phyloP scores from a whole-genome alignment of 30 jellyfish, hydroid and myxozoan genomes.

The Hydra vulgaris region DNA sequence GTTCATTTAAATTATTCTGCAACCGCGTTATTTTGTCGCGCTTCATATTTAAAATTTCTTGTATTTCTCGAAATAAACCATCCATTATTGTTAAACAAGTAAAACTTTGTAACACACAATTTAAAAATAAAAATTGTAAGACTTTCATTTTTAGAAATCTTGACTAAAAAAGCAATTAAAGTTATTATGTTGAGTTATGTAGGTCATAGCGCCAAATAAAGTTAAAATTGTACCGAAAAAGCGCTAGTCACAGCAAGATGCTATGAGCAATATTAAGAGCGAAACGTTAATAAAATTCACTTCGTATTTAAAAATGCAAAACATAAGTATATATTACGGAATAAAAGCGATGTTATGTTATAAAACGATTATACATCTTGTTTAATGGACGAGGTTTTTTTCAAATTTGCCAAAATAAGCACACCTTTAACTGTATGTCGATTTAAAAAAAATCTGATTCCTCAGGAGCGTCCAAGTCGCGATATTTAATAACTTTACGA shows the following conservation, averaged over 20 bases:
- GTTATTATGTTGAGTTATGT: no score
- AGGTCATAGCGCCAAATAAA: neutral
- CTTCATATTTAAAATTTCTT: neutral
- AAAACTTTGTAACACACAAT: neutral
- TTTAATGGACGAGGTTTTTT: no score
- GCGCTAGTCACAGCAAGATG: neutral
- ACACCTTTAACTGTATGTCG: neutral
- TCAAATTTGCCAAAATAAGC: no score
- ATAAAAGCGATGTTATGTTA: neutral
- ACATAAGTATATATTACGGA: neutral
- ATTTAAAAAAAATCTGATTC: slow-evolving; percentile 67
- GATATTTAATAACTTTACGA: slow-evolving; percentile 43
- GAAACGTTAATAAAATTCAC: no score
- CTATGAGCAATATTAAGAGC: no score
- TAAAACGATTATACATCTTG: neutral
- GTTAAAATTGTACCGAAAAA: neutral
- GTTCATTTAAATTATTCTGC: neutral
- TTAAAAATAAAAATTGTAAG: neutral
- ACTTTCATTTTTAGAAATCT: neutral
- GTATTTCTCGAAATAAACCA: neutral
- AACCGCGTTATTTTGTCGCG: neutral
- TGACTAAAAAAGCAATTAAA: no score
- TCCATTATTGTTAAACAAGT: neutral
- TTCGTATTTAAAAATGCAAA: neutral
- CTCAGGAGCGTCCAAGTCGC: slow-evolving; percentile 83